Evolutionary conservation across 2,888 invertebrate species (phyloP).

Genomic region (Eurytoma adleriae): DNA sequence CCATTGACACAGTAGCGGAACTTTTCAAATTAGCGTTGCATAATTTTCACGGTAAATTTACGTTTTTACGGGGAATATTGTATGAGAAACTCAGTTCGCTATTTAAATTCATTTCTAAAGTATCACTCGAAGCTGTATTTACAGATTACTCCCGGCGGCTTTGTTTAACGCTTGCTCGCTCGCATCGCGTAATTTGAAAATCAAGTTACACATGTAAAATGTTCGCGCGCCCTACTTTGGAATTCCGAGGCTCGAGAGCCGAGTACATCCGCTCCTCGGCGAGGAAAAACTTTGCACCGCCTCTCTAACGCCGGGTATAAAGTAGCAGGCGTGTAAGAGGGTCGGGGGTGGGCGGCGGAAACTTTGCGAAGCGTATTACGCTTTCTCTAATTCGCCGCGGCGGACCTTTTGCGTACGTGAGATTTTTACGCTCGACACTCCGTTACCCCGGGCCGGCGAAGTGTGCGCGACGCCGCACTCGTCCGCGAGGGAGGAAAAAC

Average conservation of each 20-base stretch:
- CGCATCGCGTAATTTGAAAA: neutral
- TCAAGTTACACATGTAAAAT: slow-evolving; percentile 11
- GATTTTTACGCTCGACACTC: slow-evolving; percentile 10
- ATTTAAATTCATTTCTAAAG: too few species aligned
- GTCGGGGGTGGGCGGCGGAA: neutral
- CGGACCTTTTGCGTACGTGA: slow-evolving; percentile 17
- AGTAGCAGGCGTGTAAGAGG: too few species aligned
- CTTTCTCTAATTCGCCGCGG: slow-evolving; percentile 30
- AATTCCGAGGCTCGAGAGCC: neutral
- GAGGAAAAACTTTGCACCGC: neutral
- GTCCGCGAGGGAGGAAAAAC: too few species aligned
- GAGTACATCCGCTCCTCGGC: neutral
- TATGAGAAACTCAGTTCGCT: too few species aligned
- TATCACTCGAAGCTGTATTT: too few species aligned
- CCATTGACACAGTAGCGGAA: too few species aligned
- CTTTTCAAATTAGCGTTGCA: too few species aligned
- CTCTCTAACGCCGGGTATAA: neutral
- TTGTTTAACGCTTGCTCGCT: neutral
- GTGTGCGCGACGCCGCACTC: neutral
- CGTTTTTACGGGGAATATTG: too few species aligned
- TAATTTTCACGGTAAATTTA: too few species aligned
- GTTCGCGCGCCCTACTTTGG: neutral
- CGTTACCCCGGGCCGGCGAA: neutral
- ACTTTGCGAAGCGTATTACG: slow-evolving; percentile 41
- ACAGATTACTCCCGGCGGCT: too few species aligned